phyloP scores from a whole-genome alignment of 2,113 vertebrate species.

The Petrocephalus zakoni region DNA sequence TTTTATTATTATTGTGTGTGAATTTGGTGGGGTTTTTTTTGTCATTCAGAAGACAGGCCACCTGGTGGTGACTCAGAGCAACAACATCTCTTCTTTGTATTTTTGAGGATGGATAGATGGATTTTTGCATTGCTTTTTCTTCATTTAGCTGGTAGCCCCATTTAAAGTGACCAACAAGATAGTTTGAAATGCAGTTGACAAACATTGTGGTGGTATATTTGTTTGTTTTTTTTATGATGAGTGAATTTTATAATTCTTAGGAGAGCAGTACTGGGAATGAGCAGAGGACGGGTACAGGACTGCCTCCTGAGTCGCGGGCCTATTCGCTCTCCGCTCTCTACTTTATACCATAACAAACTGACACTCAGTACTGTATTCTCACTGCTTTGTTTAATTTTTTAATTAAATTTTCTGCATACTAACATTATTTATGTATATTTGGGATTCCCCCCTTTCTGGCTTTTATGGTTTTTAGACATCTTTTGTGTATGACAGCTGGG shows the following conservation, averaged over 20 bases:
- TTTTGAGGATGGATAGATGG: background rate
- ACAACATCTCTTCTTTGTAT: background rate
- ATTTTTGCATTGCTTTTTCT: conserved; percentile 9
- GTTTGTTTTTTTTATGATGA: background rate
- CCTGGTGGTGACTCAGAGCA: background rate
- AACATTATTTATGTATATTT: background rate
- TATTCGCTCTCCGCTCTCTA: background rate
- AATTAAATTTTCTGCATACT: background rate
- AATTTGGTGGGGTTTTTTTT: background rate
- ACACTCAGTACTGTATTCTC: background rate
- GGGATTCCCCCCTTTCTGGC: background rate
- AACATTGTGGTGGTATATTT: background rate
- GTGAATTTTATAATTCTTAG: background rate
- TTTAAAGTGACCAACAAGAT: background rate
- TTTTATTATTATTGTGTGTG: background rate
- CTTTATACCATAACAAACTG: background rate
- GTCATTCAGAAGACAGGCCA: background rate
- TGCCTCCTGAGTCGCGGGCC: too few species aligned
- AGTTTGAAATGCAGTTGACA: background rate
- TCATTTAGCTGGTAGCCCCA: background rate
- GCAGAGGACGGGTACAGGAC: too few species aligned
- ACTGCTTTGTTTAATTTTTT: background rate
- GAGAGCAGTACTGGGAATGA: background rate
- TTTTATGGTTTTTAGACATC: too few species aligned
- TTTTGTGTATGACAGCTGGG: background rate